phyloP scores from a whole-genome alignment of 2,888 invertebrate species.

The Leptothorax acervorum region DNA sequence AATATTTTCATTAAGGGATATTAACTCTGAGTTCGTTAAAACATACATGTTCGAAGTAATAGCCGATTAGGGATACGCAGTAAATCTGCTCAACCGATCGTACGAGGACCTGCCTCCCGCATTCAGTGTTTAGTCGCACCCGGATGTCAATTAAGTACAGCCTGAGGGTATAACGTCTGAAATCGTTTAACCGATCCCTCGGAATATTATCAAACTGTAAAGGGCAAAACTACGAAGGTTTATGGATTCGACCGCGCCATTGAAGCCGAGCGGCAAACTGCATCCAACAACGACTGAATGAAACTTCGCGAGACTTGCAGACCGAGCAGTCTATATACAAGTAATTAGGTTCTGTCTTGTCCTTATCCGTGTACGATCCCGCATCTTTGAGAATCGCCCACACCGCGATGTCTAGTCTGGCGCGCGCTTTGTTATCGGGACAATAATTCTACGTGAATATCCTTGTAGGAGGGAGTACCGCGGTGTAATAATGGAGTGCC shows the following conservation, averaged over 20 bases:
- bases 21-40: background rate
- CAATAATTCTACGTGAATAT: constrained; percentile 43
- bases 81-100: constrained; percentile 40
- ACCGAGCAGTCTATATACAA: constrained; percentile 62
- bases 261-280: constrained; percentile 72
- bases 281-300: constrained; percentile 67
- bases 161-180: constrained; percentile 56
- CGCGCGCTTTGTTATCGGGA: constrained; percentile 50
- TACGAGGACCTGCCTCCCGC: constrained; percentile 35
- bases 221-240: constrained; percentile 65
- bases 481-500: constrained; percentile 32
- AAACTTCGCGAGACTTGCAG: constrained; percentile 63
- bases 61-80: background rate
- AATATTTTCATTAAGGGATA: constrained; percentile 8
- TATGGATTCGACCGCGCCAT: constrained; percentile 58
- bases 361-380: constrained; percentile 2
- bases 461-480: constrained; percentile 19
- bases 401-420: constrained; percentile 14
- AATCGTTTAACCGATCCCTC: constrained; percentile 70
- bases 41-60: background rate
- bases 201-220: constrained; percentile 58
- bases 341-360: constrained; percentile 61
- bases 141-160: constrained; percentile 66
- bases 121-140: constrained; percentile 57
- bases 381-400: constrained; percentile 39